These are phyloP conservation scores for Cryptotis parvus DNA, from an alignment of 2,113 vertebrate genomes.

Conservation along the genomic window DNA sequence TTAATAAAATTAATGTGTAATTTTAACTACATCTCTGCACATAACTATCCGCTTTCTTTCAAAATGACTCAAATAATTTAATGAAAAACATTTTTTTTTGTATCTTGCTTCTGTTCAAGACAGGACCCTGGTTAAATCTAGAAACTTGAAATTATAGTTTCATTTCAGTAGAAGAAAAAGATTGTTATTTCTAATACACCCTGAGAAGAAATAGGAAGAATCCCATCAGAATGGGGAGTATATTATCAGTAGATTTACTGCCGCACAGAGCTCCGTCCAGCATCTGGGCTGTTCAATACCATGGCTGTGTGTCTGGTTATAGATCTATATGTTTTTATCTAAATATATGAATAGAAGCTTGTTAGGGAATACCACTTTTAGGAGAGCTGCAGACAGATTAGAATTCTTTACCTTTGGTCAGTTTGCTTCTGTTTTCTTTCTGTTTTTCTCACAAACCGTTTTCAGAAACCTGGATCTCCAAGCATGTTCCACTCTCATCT, in stretches of 20 bases:
- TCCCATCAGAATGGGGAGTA: background rate
- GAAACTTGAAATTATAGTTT: conserved; percentile 16
- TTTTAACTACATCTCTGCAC: background rate
- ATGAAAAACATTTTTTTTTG: background rate
- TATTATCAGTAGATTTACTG: background rate
- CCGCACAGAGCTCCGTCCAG: background rate
- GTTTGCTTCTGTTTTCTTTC: conserved; percentile 39
- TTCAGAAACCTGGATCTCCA: background rate
- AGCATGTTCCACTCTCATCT: background rate
- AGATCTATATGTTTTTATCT: conserved; percentile 58
- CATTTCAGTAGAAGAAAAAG: background rate
- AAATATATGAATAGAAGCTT: conserved; percentile 54
- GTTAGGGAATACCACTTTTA: background rate
- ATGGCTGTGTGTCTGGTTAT: background rate
- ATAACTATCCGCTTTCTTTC: conserved; percentile 9
- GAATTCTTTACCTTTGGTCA: background rate
- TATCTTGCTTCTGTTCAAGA: conserved; percentile 30
- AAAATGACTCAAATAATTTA: background rate
- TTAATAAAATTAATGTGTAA: conserved; percentile 37
- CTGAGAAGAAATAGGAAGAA: background rate
- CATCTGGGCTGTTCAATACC: background rate
- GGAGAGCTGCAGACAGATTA: background rate
- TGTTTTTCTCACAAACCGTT: background rate
- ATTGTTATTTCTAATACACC: background rate
- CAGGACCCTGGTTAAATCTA: background rate